These are phyloP conservation scores for Triplophysa siluroides DNA, from an alignment of 2,113 vertebrate genomes.

Conservation along the genomic window DNA sequence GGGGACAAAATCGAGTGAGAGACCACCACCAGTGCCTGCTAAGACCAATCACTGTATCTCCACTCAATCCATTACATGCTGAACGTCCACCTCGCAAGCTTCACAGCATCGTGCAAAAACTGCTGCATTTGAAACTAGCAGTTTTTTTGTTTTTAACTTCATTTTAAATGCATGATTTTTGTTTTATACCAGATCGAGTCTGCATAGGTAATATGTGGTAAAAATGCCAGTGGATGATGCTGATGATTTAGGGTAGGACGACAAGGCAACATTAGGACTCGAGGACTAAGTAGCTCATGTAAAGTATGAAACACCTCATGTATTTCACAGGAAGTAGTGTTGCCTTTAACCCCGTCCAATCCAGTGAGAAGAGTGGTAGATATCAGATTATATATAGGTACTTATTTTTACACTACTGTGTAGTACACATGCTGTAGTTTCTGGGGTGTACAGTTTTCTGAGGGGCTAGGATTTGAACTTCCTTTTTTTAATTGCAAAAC, in stretches of 20 bases:
- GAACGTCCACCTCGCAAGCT: conserved; percentile 21
- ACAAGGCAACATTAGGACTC: conserved; percentile 22
- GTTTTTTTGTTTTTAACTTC: conserved; percentile 23
- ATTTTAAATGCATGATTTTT: conserved; percentile 53
- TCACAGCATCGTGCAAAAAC: conserved; percentile 13
- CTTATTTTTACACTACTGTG: conserved; percentile 70
- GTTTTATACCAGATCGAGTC: conserved; percentile 40
- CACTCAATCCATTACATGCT: conserved; percentile 41
- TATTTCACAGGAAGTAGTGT: conserved; percentile 78
- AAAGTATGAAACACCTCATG: conserved; percentile 29
- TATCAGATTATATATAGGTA: conserved; percentile 77
- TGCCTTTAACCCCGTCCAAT: conserved; percentile 60
- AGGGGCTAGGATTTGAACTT: conserved; percentile 59
- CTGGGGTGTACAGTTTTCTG: conserved; percentile 56
- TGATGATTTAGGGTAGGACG: conserved; percentile 8
- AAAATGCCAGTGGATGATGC: conserved; percentile 24
- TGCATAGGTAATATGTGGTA: conserved; percentile 34
- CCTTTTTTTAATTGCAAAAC: conserved; percentile 59
- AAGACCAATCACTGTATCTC: conserved; percentile 63
- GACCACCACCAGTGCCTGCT: conserved; percentile 68
- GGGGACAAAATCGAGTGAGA: conserved; percentile 45
- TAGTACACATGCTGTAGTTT: conserved; percentile 65
- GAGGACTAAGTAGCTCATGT: conserved; percentile 8
- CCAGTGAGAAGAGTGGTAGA: conserved; percentile 62
- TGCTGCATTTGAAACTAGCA: conserved; percentile 12